A percentile compares a stretch with the other conserved stretches of the same genome.
Evolutionary conservation across 2,888 invertebrate species (phyloP).

Genomic region (Laspeyria flexula): DNA sequence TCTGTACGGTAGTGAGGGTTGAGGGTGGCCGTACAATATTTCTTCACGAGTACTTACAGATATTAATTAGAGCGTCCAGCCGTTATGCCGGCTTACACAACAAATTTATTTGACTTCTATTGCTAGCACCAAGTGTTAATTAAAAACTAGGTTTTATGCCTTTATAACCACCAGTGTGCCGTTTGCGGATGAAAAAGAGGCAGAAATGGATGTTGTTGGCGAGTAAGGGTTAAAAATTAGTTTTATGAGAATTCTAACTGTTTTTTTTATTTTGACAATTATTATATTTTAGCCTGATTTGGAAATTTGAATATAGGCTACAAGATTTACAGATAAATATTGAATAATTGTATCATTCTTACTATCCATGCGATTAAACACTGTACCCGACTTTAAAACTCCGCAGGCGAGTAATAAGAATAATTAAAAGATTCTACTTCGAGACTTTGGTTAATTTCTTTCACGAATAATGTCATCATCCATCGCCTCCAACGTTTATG

Average conservation of each 20-base stretch:
- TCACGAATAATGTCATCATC: neutral
- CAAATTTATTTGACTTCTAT: constrained; percentile 41
- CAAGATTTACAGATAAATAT: too few species aligned
- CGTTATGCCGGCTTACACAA: constrained; percentile 33
- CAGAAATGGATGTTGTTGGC: neutral
- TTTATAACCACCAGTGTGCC: constrained; percentile 10
- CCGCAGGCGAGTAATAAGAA: too few species aligned
- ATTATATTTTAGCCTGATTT: too few species aligned
- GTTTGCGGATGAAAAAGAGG: constrained; percentile 1
- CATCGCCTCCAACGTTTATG: neutral
- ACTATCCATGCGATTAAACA: too few species aligned
- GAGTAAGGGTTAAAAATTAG: neutral
- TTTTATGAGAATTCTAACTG: neutral
- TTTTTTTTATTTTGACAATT: neutral
- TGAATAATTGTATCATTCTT: too few species aligned
- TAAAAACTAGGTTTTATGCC: constrained; percentile 15
- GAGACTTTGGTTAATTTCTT: neutral
- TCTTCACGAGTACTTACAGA: constrained; percentile 23
- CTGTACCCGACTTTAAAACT: too few species aligned
- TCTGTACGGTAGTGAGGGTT: constrained; percentile 8
- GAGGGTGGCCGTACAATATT: constrained; percentile 14
- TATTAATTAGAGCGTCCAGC: constrained; percentile 37
- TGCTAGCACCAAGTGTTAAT: constrained; percentile 20
- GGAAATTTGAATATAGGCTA: too few species aligned
- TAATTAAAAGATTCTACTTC: neutral